These are phyloP conservation scores for Cabera pusaria DNA, from an alignment of 2,888 invertebrate genomes.

Conservation along the genomic window DNA sequence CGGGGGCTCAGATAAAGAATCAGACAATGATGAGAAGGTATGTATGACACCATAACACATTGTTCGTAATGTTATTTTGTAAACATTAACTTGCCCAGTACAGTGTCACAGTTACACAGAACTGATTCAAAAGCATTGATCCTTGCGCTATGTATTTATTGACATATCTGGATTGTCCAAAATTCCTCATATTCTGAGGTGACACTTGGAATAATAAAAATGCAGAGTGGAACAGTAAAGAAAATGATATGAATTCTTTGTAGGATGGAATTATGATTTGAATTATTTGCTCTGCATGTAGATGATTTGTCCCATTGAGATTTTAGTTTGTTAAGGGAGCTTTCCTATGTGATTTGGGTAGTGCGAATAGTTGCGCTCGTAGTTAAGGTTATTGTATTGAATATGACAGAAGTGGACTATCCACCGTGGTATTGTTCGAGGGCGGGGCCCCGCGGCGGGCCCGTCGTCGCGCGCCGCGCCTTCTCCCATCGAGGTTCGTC, in stretches of 20 bases:
- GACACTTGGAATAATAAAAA: conserved; percentile 53
- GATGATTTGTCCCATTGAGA: conserved; percentile 26
- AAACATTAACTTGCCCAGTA: conserved; percentile 39
- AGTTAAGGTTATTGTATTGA: conserved; percentile 27
- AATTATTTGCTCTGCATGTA: conserved; percentile 50
- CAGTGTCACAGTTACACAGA: conserved; percentile 33
- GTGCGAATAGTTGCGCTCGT: conserved; percentile 4
- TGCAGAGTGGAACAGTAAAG: conserved; percentile 61
- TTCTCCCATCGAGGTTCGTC: conserved; percentile 73
- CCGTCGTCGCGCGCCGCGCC: conserved; percentile 71
- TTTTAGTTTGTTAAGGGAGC: conserved; percentile 21
- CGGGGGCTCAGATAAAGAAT: conserved; percentile 92
- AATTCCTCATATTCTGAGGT: conserved; percentile 31
- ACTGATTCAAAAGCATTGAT: conserved; percentile 13
- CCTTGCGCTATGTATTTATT: conserved; percentile 28
- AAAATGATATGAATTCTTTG: not conserved
- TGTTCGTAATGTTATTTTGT: conserved; percentile 20
- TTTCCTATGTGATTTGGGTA: conserved; percentile 11
- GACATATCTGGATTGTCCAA: conserved; percentile 79
- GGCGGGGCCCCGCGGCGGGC: conserved; percentile 76
- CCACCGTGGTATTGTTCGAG: conserved; percentile 90
- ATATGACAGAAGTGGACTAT: conserved; percentile 90
- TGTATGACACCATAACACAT: conserved; percentile 44
- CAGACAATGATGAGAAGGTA: conserved; percentile 96
- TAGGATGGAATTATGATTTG: conserved; percentile 16